A percentile compares a stretch with the other conserved stretches of the same genome.
phyloP scores from a whole-genome alignment of 2,888 invertebrate genomes.

The Blastobasis lacticolella region DNA sequence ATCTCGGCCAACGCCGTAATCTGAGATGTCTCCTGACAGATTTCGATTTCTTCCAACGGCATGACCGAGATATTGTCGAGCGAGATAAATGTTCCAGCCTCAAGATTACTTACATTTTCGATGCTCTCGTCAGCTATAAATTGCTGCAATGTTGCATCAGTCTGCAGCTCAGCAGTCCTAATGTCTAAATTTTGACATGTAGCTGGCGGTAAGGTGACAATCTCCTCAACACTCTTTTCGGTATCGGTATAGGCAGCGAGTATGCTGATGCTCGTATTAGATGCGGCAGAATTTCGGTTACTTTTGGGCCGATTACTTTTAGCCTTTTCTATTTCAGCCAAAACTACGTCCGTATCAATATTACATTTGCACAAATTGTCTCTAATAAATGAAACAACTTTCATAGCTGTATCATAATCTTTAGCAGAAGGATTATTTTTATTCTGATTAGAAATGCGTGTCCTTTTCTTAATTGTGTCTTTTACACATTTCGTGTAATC shows the following conservation, averaged over 20 bases:
- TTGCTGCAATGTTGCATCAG: not conserved
- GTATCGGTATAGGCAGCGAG: no score
- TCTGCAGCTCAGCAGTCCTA: not conserved
- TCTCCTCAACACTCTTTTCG: no score
- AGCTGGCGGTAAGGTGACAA: not conserved
- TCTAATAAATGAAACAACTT: not conserved
- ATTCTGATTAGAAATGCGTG: not conserved
- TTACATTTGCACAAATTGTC: not conserved
- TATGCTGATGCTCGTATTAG: no score
- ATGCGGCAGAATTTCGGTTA: not conserved
- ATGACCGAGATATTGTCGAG: not conserved
- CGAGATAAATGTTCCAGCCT: not conserved
- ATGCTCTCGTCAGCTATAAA: not conserved
- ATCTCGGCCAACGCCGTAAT: not conserved
- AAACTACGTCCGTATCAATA: not conserved
- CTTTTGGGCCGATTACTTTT: not conserved
- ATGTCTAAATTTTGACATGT: not conserved
- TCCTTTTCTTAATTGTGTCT: conserved; percentile 13
- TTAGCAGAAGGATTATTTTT: not conserved
- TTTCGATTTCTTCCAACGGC: not conserved
- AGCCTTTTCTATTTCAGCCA: not conserved
- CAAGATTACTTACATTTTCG: not conserved
- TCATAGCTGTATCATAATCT: not conserved
- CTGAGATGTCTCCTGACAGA: not conserved
- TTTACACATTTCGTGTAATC: conserved; percentile 17